Evolutionary conservation across 2,888 invertebrate species (phyloP), one percentile per base, ranked within the genome.

Genomic region (Habrosyne pyritoides): DNA sequence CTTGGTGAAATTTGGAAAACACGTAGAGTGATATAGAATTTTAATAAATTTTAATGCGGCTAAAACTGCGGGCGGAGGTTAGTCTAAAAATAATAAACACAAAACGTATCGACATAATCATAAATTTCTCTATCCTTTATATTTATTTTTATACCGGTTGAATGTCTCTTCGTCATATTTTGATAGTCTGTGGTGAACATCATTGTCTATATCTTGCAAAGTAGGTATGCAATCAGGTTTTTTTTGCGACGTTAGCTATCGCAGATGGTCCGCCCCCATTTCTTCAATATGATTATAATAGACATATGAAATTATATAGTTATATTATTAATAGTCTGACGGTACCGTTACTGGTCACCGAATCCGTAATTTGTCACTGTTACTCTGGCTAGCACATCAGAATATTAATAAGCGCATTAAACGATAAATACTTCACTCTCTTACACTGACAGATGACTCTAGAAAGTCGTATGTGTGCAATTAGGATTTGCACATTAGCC

Each of bases 351-450:
- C 47, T 47, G 24, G 33, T 52, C 54, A 49, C 33, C 26, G 30
- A 36, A 46, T 60, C 12, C 26, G 52, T 58, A 51, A 62, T 66
- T 59, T 54, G 53, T 61, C 59, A 63, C 55, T 59, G 61, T 58
- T 61, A 52, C 53, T 53, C 28, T 12, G 50, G 10, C 28, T 28
- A 12, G 18, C 28, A 50, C 50, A 28, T 14, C 10, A 5, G 50
- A 50, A 50, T 50, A 50, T 50, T 50, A 49, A 49, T 49, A 30
- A 30, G 50, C 18, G 30, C 12, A 50, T 30, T 30, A 30, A 28
- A 28, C 50, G 50, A 50, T 50, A 50, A 50, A 50, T 50, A 28
- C 50, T 50, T 28, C 14, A 28, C 50, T 50, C 50, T 50, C 26
- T 26, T 50, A 21, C 42, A 42, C 8, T 18, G 50, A 28, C 28